A percentile compares a stretch with the other conserved stretches of the same genome.
Conservation (phyloP, 2,113 vertebrate genomes). For the human region GRCh38 chr17:72745001-72745500, state of each 20-base stretch:
- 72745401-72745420: not conserved
- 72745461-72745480: not conserved
- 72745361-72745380: not conserved
- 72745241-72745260: not conserved
- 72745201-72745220: not conserved
- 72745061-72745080: too few species aligned
- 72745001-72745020: too few species aligned
- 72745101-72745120: too few species aligned
- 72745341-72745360: not conserved
- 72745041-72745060: too few species aligned
- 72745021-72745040: too few species aligned
- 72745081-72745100: too few species aligned
- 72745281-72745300: too few species aligned
- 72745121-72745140: too few species aligned
- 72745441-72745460: not conserved
- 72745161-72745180: not conserved
- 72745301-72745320: not conserved
- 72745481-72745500: not conserved
- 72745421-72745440: not conserved
- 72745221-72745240: too few species aligned
- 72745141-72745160: too few species aligned
- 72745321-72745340: not conserved
- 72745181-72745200: accelerated
- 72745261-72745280: not conserved
- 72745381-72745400: not conserved